phyloP scores from a whole-genome alignment of 2,113 vertebrate genomes.

The Otolemur garnettii region DNA sequence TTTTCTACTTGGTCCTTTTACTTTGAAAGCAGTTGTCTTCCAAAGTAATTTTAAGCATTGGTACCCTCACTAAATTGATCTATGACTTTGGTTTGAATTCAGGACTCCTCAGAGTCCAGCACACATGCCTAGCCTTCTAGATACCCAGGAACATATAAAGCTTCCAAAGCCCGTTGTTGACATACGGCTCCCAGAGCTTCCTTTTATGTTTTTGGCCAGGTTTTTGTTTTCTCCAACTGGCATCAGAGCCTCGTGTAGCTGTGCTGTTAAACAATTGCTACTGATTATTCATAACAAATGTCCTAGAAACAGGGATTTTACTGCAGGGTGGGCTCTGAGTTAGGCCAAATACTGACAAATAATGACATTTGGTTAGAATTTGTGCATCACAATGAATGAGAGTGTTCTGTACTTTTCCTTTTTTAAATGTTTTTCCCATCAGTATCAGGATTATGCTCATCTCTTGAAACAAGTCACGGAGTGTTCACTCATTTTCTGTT shows the following conservation, averaged over 20 bases:
- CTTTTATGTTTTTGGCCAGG: neutral
- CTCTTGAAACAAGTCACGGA: conserved; percentile 17
- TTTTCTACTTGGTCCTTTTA: neutral
- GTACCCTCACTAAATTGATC: conserved; percentile 29
- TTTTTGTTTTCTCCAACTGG: neutral
- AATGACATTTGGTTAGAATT: neutral
- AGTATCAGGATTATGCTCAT: neutral
- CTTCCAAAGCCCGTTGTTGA: neutral
- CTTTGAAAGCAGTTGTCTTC: neutral
- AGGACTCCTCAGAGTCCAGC: neutral
- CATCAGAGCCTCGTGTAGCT: neutral
- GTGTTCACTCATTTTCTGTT: conserved; percentile 37
- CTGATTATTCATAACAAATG: neutral
- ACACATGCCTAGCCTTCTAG: neutral
- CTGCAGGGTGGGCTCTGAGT: neutral
- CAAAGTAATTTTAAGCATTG: neutral
- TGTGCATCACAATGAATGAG: conserved; percentile 29
- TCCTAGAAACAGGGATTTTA: neutral
- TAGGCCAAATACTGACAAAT: neutral
- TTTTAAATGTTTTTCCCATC: neutral
- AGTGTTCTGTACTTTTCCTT: neutral
- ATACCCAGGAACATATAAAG: neutral
- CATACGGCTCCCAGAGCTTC: neutral
- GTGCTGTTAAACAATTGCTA: neutral
- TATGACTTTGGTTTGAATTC: neutral